phyloP scores from a whole-genome alignment of 2,113 vertebrate genomes.

The Syngnathus scovelli region DNA sequence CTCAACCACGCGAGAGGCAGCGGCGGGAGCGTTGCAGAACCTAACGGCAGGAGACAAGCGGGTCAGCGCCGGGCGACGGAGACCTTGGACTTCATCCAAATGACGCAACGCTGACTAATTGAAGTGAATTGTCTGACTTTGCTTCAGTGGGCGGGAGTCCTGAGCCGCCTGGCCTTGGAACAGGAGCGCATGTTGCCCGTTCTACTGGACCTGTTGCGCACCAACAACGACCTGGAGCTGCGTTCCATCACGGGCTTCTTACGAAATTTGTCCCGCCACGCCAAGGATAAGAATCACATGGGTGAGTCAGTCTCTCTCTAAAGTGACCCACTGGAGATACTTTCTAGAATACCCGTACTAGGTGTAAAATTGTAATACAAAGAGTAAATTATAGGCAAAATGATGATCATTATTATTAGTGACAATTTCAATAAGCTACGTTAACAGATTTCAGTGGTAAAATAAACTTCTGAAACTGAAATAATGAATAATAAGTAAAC shows the following conservation, averaged over 20 bases:
- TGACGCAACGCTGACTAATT: background rate
- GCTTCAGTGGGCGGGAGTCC: constrained; percentile 81
- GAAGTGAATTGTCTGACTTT: background rate
- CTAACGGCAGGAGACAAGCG: constrained; percentile 86
- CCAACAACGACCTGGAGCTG: constrained; percentile 78
- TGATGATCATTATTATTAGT: too few relatives aligned
- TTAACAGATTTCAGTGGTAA: too few relatives aligned
- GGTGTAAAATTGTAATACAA: too few relatives aligned
- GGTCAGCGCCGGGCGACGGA: constrained; percentile 58
- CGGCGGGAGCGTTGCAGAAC: constrained; percentile 89
- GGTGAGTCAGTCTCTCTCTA: constrained; percentile 76
- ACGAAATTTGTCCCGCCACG: constrained; percentile 85
- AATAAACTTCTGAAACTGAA: too few relatives aligned
- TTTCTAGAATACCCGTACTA: background rate
- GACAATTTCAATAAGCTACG: too few relatives aligned
- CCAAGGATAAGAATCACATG: constrained; percentile 81
- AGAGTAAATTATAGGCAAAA: too few relatives aligned
- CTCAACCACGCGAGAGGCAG: constrained; percentile 81
- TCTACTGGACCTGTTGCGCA: constrained; percentile 76
- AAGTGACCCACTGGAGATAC: background rate
- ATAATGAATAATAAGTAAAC: too few relatives aligned
- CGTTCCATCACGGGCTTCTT: constrained; percentile 87
- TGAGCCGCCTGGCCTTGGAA: constrained; percentile 83
- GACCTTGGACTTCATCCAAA: background rate
- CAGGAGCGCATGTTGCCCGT: constrained; percentile 84